phyloP scores from a whole-genome alignment of 2,113 vertebrate genomes.

The Callocephalon fimbriatum region DNA sequence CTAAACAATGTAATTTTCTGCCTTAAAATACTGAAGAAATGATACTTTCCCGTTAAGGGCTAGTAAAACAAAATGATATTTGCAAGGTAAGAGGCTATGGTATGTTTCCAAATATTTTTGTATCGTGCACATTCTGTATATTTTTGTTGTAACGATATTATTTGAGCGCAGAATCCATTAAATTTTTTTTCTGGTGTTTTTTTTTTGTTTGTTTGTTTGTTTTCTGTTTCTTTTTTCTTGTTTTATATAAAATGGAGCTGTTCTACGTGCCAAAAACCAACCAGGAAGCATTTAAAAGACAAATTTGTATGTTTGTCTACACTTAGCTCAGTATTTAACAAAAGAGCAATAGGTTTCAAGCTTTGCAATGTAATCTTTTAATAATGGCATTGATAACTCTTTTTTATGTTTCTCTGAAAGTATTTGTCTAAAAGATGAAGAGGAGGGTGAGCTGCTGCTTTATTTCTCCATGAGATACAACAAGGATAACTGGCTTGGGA shows the following conservation, averaged over 20 bases:
- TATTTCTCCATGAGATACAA: not conserved
- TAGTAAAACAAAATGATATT: constrained; percentile 49
- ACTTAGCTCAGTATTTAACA: not conserved
- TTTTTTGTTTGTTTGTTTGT: not conserved
- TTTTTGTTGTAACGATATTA: constrained; percentile 80
- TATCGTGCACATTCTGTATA: constrained; percentile 82
- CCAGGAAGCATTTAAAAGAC: not conserved
- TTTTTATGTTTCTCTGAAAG: not conserved
- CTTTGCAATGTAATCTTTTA: not conserved
- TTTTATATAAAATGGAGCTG: not conserved
- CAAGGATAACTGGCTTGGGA: not conserved
- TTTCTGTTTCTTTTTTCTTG: not conserved
- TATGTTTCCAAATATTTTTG: constrained; percentile 81
- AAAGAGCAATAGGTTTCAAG: not conserved
- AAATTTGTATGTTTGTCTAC: not conserved
- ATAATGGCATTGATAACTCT: not conserved
- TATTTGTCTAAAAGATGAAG: not conserved
- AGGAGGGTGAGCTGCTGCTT: not conserved
- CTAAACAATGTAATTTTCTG: constrained; percentile 67
- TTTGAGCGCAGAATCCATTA: constrained; percentile 78
- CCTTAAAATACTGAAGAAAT: constrained; percentile 75
- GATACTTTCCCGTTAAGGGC: constrained; percentile 66
- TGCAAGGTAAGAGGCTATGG: constrained; percentile 55
- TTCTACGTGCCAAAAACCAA: not conserved
- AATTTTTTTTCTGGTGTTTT: constrained; percentile 45